These are phyloP conservation scores for Calyptomena viridis DNA, from an alignment of 2,113 vertebrate species.

Conservation along the genomic window DNA sequence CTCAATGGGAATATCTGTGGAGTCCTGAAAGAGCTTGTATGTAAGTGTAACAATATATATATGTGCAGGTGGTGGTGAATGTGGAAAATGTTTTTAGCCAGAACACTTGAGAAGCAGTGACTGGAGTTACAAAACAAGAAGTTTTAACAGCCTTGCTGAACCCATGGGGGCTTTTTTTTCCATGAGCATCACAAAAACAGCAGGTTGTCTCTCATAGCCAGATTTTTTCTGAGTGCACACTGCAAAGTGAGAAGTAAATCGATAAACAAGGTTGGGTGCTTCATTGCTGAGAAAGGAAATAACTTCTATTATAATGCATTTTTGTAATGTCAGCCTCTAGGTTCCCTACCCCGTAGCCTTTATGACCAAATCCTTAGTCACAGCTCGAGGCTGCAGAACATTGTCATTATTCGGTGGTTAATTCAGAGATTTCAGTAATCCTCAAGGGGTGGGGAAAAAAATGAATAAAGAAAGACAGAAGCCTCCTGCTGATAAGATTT, in stretches of 20 bases:
- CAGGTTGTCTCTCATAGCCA: neutral
- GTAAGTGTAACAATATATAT: neutral
- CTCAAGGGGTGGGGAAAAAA: neutral
- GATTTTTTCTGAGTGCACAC: neutral
- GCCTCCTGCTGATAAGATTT: neutral
- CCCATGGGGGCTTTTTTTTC: neutral
- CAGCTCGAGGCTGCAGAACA: neutral
- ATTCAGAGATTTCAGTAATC: slow-evolving; percentile 33
- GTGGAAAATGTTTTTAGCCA: neutral
- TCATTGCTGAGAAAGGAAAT: slow-evolving; percentile 14
- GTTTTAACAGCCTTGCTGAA: neutral
- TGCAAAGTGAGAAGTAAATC: neutral
- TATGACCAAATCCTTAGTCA: slow-evolving; percentile 18
- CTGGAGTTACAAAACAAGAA: neutral
- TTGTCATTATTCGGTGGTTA: slow-evolving; percentile 30
- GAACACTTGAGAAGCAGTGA: neutral
- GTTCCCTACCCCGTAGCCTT: neutral
- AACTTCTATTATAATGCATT: neutral
- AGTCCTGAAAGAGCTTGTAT: neutral
- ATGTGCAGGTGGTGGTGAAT: neutral
- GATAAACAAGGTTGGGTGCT: neutral
- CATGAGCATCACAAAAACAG: neutral
- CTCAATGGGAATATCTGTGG: neutral
- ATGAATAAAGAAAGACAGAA: neutral
- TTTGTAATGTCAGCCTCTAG: neutral